Base-by-base conservation (phyloP, 1,140 invertebrate species). In the Hylyphantes graminicola region DNA sequence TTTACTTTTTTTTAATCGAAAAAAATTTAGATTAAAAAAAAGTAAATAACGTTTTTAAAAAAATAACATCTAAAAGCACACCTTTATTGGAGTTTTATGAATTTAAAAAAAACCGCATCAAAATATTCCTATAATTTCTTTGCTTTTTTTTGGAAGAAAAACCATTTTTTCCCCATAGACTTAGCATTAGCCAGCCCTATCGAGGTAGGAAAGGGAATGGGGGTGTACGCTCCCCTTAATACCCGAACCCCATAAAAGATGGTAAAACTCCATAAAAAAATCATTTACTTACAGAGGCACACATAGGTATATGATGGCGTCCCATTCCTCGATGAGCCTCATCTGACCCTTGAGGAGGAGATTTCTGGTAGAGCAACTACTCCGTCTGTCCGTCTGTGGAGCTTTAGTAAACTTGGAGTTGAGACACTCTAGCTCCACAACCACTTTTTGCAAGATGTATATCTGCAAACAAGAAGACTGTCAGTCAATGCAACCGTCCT, bases 251-350 rank as follows among this genome's bases (percentile, higher is more conserved):
- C 7, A 17, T 0, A 2, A 0, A 17, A 17, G 12, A 17, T n/a
- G 15, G n/a, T 63, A 19, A 63, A 63, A 63, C 12, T 17, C n/a
- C n/a, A 63, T 17, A 9, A n/a, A 61, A 57, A n/a, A 57, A 57
- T 13, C 5, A 5, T 13, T 59, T 19, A 88, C 89, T 89, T 89
- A 92, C 84, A 98, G 95, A 0, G 97, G 97, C 0, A 96, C 98
- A 15, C 96, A 97, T 35, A 99, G 91, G 88, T 97, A 99, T 92
- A 98, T 95, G 90, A 99, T 97, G 93, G 96, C 95, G 85, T 95
- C 93, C 97, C 97, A 99, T 87, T 98, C 96, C 83, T 96, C 95
- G 95, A 99, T 97, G 89, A 96, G 97, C 87, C 98, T 94, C 97
- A 99, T 99, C 92, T 98, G 97, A 87, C 95, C 95, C 93, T 96